These are phyloP conservation scores for Gisinianus flammeolus DNA, from an alignment of 2,888 invertebrate species.

Conservation along the genomic window DNA sequence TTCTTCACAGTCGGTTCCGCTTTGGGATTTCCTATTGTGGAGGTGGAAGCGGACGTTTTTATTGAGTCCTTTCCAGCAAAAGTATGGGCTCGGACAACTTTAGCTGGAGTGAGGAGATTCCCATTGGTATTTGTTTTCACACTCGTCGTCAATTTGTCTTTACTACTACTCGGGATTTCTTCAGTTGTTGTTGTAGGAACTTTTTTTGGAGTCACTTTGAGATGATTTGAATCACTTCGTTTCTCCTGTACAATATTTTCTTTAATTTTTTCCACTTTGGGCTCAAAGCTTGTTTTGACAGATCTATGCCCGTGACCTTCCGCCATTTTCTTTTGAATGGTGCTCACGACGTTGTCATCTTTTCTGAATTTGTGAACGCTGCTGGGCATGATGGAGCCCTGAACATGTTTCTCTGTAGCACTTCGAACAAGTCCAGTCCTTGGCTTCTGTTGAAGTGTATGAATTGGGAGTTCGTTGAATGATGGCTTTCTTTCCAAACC, in stretches of 20 bases:
- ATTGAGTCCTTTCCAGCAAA: not conserved
- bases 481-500: slow-evolving; percentile 41
- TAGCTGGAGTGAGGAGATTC: not conserved
- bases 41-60: not conserved
- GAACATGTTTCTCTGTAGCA: slow-evolving; percentile 28
- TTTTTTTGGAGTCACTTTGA: not conserved
- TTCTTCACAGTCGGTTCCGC: not conserved
- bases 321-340: slow-evolving; percentile 19
- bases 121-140: not conserved
- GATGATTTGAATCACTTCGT: not conserved
- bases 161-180: not conserved
- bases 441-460: slow-evolving; percentile 16
- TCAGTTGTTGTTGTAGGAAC: not conserved
- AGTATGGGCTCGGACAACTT: not conserved
- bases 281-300: slow-evolving; percentile 16
- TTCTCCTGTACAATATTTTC: not conserved
- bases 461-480: slow-evolving; percentile 20
- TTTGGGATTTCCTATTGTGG: not conserved
- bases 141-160: not conserved
- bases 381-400: not conserved
- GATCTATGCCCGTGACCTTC: slow-evolving; percentile 22
- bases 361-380: slow-evolving; percentile 27
- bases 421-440: slow-evolving; percentile 20
- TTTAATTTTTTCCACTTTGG: not conserved
- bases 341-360: slow-evolving; percentile 9